Evolutionary conservation across 1,140 invertebrate genomes (phyloP), one percentile per base, ranked within the genome.

Genomic region (Bombus picipes): DNA sequence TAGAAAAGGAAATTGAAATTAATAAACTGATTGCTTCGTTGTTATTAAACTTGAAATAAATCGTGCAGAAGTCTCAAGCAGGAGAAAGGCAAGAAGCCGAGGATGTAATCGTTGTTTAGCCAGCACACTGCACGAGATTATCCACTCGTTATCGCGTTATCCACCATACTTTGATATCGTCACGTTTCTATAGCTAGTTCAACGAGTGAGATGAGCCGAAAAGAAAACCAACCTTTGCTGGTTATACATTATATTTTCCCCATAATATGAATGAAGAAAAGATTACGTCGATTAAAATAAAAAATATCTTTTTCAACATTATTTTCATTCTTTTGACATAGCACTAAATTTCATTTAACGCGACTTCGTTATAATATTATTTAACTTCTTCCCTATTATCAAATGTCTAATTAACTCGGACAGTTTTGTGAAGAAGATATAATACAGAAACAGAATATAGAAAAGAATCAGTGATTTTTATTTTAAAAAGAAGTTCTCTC

Each of bases 71-170:
- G 85, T 87, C 82, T 89, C 71, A 59, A 84, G 34, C 43, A 57
- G 57, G 74, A 83, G 80, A 88, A 88, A 85, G 73, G 79, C 70
- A 37, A 83, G 83, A 90, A 90, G 86, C 86, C 83, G 83, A 90
- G 87, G 68, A 65, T 91, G 88, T 91, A 91, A 91, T 91, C 90
- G 83, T 66, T 91, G 90, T 91, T 91, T 91, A 91, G 90, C 90
- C 90, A 91, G 85, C 77, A 83, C 86, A 75, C 76, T 68, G 59
- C n/a, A 75, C 41, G 34, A 83, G 90, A 91, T 91, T 91, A 91
- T 91, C 90, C 84, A 74, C 85, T 89, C 81, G 87, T 87, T 88
- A 91, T 89, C 87, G 74, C 81, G 87, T 87, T 88, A 91, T 89
- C 87, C 83, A 77, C 66, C 15, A 68, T 53, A 81, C 83, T 68